A percentile compares a stretch with the other conserved stretches of the same genome.
phyloP scores from a whole-genome alignment of 2,797 vertebrate genomes.

The Enteromius treurensis region DNA sequence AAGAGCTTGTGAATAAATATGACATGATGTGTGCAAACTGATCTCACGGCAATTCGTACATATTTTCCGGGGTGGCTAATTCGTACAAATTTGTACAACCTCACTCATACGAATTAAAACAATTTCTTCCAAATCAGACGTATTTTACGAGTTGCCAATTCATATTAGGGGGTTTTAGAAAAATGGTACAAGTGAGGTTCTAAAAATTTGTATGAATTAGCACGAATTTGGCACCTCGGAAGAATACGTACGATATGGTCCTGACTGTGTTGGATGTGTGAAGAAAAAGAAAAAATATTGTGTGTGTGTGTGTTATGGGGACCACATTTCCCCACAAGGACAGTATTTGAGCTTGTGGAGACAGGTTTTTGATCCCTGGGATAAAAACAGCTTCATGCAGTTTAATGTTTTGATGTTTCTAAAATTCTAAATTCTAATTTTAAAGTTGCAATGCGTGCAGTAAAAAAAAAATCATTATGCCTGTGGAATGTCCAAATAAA shows the following conservation, averaged over 20 bases:
- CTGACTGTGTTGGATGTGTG: not conserved
- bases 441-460: not conserved
- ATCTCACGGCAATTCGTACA: too few relatives aligned
- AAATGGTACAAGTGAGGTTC: too few relatives aligned
- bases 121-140: too few relatives aligned
- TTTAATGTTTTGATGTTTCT: not conserved
- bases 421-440: not conserved
- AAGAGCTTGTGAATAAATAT: not conserved
- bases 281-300: not conserved
- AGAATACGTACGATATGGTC: too few relatives aligned
- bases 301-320: not conserved
- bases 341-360: too few relatives aligned
- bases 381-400: not conserved
- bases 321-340: not conserved
- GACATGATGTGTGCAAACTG: not conserved
- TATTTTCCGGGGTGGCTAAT: too few relatives aligned
- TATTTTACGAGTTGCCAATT: too few relatives aligned
- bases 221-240: too few relatives aligned
- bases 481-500: not conserved
- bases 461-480: not conserved
- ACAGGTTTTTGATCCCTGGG: not conserved
- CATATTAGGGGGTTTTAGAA: too few relatives aligned
- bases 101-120: too few relatives aligned
- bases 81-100: too few relatives aligned
- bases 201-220: too few relatives aligned